Evolutionary conservation across 2,888 invertebrate genomes (phyloP), one percentile per base, ranked within the genome.

Genomic region (Agrenia bidenticulata): DNA sequence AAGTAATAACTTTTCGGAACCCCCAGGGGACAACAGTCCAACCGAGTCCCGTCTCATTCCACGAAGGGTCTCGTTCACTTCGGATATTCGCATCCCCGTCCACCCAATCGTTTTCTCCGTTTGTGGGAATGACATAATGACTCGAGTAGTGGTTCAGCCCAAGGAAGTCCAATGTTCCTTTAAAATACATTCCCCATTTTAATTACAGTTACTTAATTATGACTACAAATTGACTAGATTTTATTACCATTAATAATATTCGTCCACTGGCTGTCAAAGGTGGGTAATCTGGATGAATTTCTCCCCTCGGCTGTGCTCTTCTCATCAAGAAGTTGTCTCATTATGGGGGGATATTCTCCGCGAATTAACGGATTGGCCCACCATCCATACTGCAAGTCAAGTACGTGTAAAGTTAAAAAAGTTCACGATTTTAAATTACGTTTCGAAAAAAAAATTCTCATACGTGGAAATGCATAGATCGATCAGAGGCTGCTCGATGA

Each of bases 61-160:
- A 76, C 11, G n/a, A 15, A 21, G 74, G 73, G 62, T 76, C 76
- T 15, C 27, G 2, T 15, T 50, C 58, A 32, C 11, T 11, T 0
- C 19, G 19, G 5, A 64, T 55, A 15, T 72, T 61, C 1, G 65
- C 61, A 54, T 74, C 74, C 1, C 74, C 71, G 24, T 72, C 71
- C 19, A 64, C 5, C 5, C 5, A 32, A 5, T 49, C 50, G 26
- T 63, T 54, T 0, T 55, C 61, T 1, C 60, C 63, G 15, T 66
- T 56, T 4, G 61, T 26, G 0, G 64, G 42, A 15, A 61, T 53
- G 0, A 74, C 67, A 15, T 60, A 62, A 5, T 69, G 61, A 2
- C 64, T 63, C 0, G 66, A 55, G 54, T 74, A 76, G 41, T 76
- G 76, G 49, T 76, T 76, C 11, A 76, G 57, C 21, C 76, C 76